Percentiles rank a stretch among this genome's conserved stretches.
phyloP scores from a whole-genome alignment of 2,888 invertebrate species.

The Drosophila meridionalis region DNA sequence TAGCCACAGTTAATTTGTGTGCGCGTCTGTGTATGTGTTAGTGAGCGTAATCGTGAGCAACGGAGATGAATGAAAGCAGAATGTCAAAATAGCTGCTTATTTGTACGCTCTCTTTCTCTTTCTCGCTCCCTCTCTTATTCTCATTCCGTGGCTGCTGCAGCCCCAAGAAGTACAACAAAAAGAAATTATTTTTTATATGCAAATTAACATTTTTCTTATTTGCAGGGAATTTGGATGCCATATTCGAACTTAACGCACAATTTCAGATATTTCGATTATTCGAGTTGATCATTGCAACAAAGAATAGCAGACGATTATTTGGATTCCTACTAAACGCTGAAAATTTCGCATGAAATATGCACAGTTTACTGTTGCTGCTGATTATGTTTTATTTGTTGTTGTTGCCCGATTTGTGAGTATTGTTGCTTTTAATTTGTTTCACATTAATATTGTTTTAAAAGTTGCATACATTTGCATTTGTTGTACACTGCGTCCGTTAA shows the following conservation, averaged over 20 bases:
- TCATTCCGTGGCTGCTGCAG: constrained; percentile 63
- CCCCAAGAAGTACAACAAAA: constrained; percentile 59
- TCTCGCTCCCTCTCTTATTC: constrained; percentile 9
- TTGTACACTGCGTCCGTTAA: constrained; percentile 51
- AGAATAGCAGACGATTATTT: constrained; percentile 12
- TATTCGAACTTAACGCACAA: constrained; percentile 6
- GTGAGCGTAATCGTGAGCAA: constrained; percentile 63
- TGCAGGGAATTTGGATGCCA: constrained; percentile 29
- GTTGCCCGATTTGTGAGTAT: constrained; percentile 23
- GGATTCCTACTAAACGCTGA: constrained; percentile 24
- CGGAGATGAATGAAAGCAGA: constrained; percentile 79
- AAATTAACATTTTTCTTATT: constrained; percentile 55
- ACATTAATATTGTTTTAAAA: constrained; percentile 22
- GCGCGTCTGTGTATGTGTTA: constrained; percentile 31
- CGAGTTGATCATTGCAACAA: constrained; percentile 5
- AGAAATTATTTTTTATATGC: constrained; percentile 64
- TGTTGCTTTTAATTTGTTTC: constrained; percentile 50
- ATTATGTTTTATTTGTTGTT: constrained; percentile 65
- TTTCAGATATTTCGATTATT: constrained; percentile 21
- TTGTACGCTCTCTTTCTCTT: constrained; percentile 38
- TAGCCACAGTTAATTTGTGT: constrained; percentile 45
- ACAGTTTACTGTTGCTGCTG: constrained; percentile 69
- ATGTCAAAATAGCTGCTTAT: constrained; percentile 72
- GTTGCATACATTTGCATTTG: constrained; percentile 52
- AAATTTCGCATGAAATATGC: constrained; percentile 65